phyloP scores from a whole-genome alignment of 2,888 invertebrate genomes.

The Dendrolimus pini region DNA sequence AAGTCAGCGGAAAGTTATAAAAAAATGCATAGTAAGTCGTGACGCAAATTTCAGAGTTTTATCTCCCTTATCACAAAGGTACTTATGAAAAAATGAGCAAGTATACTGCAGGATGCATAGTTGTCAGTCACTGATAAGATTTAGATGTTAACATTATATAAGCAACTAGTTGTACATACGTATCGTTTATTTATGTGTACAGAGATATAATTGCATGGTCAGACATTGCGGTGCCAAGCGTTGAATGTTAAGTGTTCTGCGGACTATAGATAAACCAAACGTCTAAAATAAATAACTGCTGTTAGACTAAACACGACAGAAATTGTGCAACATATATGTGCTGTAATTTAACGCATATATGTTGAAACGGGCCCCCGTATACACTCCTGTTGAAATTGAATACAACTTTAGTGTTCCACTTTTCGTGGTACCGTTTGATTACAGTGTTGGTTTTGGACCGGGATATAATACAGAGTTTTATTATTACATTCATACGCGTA shows the following conservation, averaged over 20 bases:
- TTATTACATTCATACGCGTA: too few relatives aligned
- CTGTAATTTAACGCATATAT: not conserved
- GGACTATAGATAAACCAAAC: conserved; percentile 33
- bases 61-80: conserved; percentile 12
- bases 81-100: conserved; percentile 12
- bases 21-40: not conserved
- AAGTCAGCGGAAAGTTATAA: not conserved
- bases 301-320: conserved; percentile 30
- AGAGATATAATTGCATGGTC: conserved; percentile 21
- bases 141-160: conserved; percentile 11
- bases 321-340: conserved; percentile 20
- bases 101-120: conserved; percentile 14
- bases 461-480: too few relatives aligned
- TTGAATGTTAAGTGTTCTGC: conserved; percentile 24
- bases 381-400: conserved; percentile 16
- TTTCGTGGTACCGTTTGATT: not conserved
- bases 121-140: conserved; percentile 15
- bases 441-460: too few relatives aligned
- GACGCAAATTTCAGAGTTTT: conserved; percentile 9
- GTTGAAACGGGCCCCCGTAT: not conserved
- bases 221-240: conserved; percentile 35
- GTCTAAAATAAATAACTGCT: conserved; percentile 26
- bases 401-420: conserved; percentile 16
- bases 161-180: conserved; percentile 17
- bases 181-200: too few relatives aligned